Evolutionary conservation across 1,140 invertebrate species (phyloP), one percentile per base, ranked within the genome.

Genomic region (Micrasema minimum): DNA sequence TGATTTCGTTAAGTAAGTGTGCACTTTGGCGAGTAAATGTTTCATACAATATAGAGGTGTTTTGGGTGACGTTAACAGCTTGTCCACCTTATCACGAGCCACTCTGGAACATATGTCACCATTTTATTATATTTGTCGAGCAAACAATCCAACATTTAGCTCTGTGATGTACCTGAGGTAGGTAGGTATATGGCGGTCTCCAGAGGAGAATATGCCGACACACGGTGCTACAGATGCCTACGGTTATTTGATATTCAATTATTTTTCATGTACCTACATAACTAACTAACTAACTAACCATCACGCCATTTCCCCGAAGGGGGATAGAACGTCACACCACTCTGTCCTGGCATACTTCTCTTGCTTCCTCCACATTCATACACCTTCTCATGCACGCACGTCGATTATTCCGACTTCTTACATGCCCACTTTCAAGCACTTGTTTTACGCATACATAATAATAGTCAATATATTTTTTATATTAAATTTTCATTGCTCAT

Each of bases 61-160:
- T 68, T 72, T 68, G 20, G 57, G 71, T 55, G 48, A 51, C 23
- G 64, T 66, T 51, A 51, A 66, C 64, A 67, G 67, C 65, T 67
- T 62, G 67, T 74, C 41, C 16, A 66, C 69, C 66, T 74, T 74
- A 74, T 74, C 72, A 57, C 64, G n/a, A 61, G 55, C 72, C 72
- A 74, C 72, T 74, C 66, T 61, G 59, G 48, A 71, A 57, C 72
- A 74, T 71, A 74, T 74, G 72, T 74, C 69, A 68, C 69, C 51
- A 45, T 74, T 74, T 70, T 68, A 67, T 71, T 68, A 71, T 71
- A 71, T 74, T 69, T 73, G 72, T 65, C 53, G 59, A 55, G 37
- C 72, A 72, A 72, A 72, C 66, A 72, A 43, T 55, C 31, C 37
- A 68, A 68, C 66, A 67, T 67, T 68, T 26, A 26, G 64, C 38